These are phyloP conservation scores for Pelecanoides urinatrix DNA, from an alignment of 2,113 vertebrate genomes.

Conservation along the genomic window DNA sequence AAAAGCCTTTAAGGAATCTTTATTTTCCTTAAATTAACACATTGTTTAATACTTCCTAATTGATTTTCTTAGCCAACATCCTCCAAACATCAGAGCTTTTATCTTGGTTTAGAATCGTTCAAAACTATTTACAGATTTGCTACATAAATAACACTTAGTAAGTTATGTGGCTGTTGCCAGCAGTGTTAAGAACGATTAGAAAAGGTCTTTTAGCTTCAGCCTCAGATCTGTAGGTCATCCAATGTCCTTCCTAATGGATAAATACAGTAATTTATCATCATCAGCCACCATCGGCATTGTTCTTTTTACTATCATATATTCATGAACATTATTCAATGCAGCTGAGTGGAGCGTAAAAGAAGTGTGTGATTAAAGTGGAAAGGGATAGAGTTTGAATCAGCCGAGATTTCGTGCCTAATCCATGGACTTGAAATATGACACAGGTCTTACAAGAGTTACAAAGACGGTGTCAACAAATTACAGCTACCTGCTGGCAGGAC, in stretches of 20 bases:
- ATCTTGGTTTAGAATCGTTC: neutral
- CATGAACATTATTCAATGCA: conserved; percentile 41
- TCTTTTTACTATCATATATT: conserved; percentile 47
- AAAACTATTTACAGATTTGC: conserved; percentile 20
- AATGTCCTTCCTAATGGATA: conserved; percentile 63
- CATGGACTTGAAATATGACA: neutral
- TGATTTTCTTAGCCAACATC: conserved; percentile 6
- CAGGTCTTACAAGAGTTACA: neutral
- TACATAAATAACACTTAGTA: neutral
- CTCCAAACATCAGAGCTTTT: neutral
- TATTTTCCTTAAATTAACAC: neutral
- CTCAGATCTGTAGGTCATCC: conserved; percentile 53
- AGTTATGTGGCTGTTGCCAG: neutral
- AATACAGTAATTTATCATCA: conserved; percentile 65
- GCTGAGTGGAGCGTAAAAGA: conserved; percentile 35
- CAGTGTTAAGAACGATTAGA: conserved; percentile 18
- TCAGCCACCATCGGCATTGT: conserved; percentile 52
- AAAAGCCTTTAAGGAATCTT: neutral
- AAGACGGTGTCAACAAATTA: neutral
- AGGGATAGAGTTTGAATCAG: neutral
- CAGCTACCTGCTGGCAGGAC: neutral
- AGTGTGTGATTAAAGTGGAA: conserved; percentile 42
- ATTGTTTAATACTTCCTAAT: conserved; percentile 13
- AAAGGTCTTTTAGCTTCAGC: conserved; percentile 41
- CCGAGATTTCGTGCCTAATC: neutral